Evolutionary conservation across 1,140 invertebrate species (phyloP), one percentile per base, ranked within the genome.

Genomic region (Magallana angulata): DNA sequence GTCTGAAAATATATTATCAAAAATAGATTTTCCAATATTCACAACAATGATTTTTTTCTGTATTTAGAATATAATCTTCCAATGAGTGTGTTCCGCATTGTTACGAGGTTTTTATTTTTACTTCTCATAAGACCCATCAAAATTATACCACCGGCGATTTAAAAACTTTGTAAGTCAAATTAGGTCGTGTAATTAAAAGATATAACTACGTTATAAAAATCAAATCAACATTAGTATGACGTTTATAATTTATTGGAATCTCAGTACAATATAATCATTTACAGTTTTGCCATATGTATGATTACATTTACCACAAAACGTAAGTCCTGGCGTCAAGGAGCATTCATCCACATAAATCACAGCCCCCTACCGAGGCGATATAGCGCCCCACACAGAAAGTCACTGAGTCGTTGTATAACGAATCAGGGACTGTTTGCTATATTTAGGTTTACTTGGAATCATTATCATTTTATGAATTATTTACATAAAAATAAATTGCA

Each of bases 221-320:
- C 24, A 76, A 76, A 76, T 30, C 24, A 76, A 76, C 36, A 30
- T 24, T 12, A 76, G 7, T 4, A 9, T 30, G 68, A 76, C 68
- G 68, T 24, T 12, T 30, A 76, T 76, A 76, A 76, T 76, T 76
- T 76, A 76, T 76, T 76, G 3, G 11, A 76, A 76, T 11, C 68
- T 76, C 4, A 30, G 68, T 76, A 76, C 68, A 76, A 76, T 76
- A 30, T 76, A 24, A 76, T 76, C 68, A 76, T 30, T 76, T 76
- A 76, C 14, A 76, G 68, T 76, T 76, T 76, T 30, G 68, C 68
- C 68, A 76, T 30, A 76, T 76, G 68, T 30, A 76, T 76, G 8
- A 30, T 76, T 18, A 18, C 36, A 76, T 30, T 76, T 76, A 76
- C 68, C 68, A 11, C 68, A 30, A 76, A 48, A 76, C 11, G 68